Evolutionary conservation across 1,140 invertebrate species (phyloP), one percentile per base, ranked within the genome.

Genomic region (Tetranychus cinnabarinus): DNA sequence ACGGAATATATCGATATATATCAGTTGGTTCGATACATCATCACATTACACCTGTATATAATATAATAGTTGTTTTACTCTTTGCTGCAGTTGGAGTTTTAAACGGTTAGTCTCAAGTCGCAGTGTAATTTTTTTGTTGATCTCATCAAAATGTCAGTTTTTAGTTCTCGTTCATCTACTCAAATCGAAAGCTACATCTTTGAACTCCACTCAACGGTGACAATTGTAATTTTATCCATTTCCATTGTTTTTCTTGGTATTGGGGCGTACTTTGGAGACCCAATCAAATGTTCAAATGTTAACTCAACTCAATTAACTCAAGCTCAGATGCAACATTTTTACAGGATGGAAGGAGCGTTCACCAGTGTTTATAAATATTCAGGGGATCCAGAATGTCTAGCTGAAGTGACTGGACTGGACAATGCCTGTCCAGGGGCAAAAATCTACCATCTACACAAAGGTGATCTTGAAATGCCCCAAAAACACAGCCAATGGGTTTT

Each of bases 391-490:
- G 23, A 23, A 23, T 23, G 31, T 1, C 4, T 15, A 42, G 23
- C 23, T 42, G 39, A 42, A 42, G 12, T 15, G 6, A 58, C 12
- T 15, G n/a, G 12, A n/a, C 10, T 10, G 6, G 23, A 45, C 5
- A 13, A 13, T 23, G 36, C 57, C 7, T 58, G 45, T 58, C 57
- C 57, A 1, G 57, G 57, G 13, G 57, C 45, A 6, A 42, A 46
- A 45, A 33, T 1, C 1, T 33, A 15, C 7, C 8, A 31, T 8
- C 50, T 2, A n/a, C n/a, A 33, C 23, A 33, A n/a, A 0, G 52
- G 50, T 42, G 85, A 87, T 70, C 81, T 79, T 69, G 87, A 67
- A 47, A 61, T 67, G 4, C 69, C 67, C 59, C 68, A 69, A 60
- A 65, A 63, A 54, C 75, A 75, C 64, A 68, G 69, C 45, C 68